Base-by-base conservation (phyloP, 2,888 invertebrate species). In the Apamea epomidion region DNA sequence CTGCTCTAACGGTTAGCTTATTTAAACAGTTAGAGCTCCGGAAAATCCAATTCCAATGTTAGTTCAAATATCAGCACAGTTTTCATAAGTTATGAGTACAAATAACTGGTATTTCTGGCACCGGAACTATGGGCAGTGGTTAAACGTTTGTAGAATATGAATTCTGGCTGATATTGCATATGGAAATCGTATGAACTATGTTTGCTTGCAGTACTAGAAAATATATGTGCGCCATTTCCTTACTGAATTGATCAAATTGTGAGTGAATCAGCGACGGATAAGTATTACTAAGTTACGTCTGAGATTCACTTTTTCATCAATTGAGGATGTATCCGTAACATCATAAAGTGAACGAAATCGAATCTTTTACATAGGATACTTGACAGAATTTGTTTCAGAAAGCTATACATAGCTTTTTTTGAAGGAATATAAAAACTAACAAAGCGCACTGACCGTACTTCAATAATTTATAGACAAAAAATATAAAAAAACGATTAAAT, bases 101-200 rank as follows among this genome's bases (percentile, higher is more conserved):
- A 71, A 71, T 84, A 83, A 62, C 71, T 58, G 58, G 5, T 75
- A 75, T 85, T 81, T 65, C 71, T 62, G 54, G 65, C 72, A 69
- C n/a, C 2, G 32, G 8, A 67, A 60, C 32, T 51, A 68, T 77
- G 48, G 29, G 0, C 29, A 51, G 62, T 42, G 16, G 14, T 25
- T 51, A 65, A 76, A n/a, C 65, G n/a, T 70, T 75, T 75, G 77
- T 69, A 5, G 62, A 85, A 76, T 48, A 64, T 73, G 37, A 78
- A 68, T 80, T 45, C 12, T 37, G 16, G 18, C 25, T 74, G 48
- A 54, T 64, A 69, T 79, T 76, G 48, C 45, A 82, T 69, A 71
- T 65, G 60, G 64, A 79, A 82, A 82, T 68, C 3, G 12, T 48
- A n/a, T 25, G 29, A 65, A 60, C 54, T 70, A 54, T 60, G 10